Base-by-base conservation (phyloP, 2,888 invertebrate genomes). In the Temnothorax ravouxi region DNA sequence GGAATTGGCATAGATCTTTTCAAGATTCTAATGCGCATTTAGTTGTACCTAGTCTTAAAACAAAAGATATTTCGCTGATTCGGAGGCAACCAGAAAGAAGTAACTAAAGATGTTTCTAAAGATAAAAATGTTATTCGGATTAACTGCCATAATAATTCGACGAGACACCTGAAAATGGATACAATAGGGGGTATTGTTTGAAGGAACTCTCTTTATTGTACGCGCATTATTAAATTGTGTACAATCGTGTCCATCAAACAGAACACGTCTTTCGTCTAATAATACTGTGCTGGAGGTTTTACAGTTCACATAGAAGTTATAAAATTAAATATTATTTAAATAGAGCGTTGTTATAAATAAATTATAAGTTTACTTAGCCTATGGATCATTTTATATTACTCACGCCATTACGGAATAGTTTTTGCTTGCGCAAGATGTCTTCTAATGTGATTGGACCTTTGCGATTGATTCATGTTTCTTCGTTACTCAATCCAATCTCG, bases 151-250 rank as follows among this genome's bases (percentile, higher is more conserved):
- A 66, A 62, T 56, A 74, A 52, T 41, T 34, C 21, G 21, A n/a
- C 6, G 52, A 62, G 25, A 61, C 5, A 18, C 25, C 1, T 38
- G 62, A 59, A 61, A 29, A 54, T 29, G 21, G 54, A 50, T 64
- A 38, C 29, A 34, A 34, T 6, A 44, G 50, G 18, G 47, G 59
- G n/a, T 83, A 29, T 81, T 59, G 89, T 47, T 92, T 92, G 92
- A 94, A 94, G 94, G 94, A 94, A 94, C 94, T 94, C 91, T 93
- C 91, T 94, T 94, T 94, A 94, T 94, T 94, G 93, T 92, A 89
- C 91, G 91, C 89, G 87, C 82, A 91, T 90, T 84, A 77, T 85
- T 87, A 80, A 86, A 77, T 91, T 87, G 88, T 92, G 88, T 91
- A 92, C 90, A 91, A 88, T 89, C 87, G 87, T 87, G 88, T 83